Evolutionary conservation across 2,113 vertebrate genomes (phyloP).

Genomic region (Trogon surrucura): DNA sequence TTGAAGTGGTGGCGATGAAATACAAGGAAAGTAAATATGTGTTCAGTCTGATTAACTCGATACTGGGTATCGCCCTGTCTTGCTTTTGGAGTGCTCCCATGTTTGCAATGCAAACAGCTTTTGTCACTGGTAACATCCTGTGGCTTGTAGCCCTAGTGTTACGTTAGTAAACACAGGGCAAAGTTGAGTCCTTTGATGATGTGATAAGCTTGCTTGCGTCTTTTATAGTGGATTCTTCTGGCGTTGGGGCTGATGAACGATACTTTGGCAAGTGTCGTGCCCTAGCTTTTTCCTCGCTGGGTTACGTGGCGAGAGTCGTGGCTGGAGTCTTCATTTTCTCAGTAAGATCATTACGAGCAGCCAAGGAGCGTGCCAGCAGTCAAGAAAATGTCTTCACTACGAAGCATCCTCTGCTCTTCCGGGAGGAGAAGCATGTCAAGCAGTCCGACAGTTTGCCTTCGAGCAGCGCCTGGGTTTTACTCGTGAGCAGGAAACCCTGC

Average conservation of each 20-base stretch:
- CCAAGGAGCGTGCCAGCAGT: neutral
- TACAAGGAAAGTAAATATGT: neutral
- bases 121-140: neutral
- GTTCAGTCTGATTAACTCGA: neutral
- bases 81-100: neutral
- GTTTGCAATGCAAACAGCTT: neutral
- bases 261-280: neutral
- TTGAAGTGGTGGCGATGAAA: neutral
- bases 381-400: neutral
- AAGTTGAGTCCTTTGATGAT: neutral
- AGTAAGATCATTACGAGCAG: neutral
- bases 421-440: neutral
- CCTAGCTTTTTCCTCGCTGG: neutral
- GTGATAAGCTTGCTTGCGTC: neutral
- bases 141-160: neutral
- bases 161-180: neutral
- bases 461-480: neutral
- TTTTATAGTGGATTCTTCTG: neutral
- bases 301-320: neutral
- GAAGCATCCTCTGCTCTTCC: neutral
- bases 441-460: neutral
- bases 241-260: neutral
- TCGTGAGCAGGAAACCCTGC: neutral
- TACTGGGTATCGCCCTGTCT: neutral
- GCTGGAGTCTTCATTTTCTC: neutral